Evolutionary conservation across 2,797 vertebrate genomes (phyloP), one percentile per base, ranked within the genome.

Genomic region (Tarsius wallacei): DNA sequence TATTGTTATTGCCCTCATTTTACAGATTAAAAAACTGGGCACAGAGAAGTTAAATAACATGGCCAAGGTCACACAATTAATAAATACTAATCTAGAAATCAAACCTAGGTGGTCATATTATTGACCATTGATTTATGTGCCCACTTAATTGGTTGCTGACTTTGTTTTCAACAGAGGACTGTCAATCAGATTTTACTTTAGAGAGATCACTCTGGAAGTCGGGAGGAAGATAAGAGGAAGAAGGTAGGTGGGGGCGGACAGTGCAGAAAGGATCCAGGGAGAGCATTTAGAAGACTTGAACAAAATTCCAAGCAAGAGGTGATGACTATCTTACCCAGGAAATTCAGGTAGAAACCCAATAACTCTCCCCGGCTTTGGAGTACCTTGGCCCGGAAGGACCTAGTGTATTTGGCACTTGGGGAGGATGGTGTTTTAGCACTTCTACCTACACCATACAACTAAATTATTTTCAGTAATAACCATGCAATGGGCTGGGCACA

Each of bases 221-320:
- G 61, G 0, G 5, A 15, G 12, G 14, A 49, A 31, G 42, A 14
- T 0, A n/a, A 57, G 42, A 68, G 31, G 2, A 10, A 1, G 53
- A 36, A 21, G 16, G 7, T 6, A 70, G 59, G 49, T 68, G 5
- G 33, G 12, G 31, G 24, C 21, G n/a, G 64, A 19, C 24, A 49
- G 8, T 21, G 4, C 64, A 88, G 24, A 51, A 83, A 61, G n/a
- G 26, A 83, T 2, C 6, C 22, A 53, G 57, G 2, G 26, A 77
- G 28, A 73, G 55, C 22, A 55, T 24, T 59, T 4, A 24, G 55
- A 57, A 84, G 21, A 80, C 13, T 10, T 33, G 28, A 7, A n/a
- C 11, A 49, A 76, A 78, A 74, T 42, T 51, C 47, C 24, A 85
- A 17, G 4, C 0, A 2, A 83, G 42, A 78, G 10, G 6, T 19